Evolutionary conservation across 2,888 invertebrate species (phyloP).

Genomic region (Congeria kusceri): DNA sequence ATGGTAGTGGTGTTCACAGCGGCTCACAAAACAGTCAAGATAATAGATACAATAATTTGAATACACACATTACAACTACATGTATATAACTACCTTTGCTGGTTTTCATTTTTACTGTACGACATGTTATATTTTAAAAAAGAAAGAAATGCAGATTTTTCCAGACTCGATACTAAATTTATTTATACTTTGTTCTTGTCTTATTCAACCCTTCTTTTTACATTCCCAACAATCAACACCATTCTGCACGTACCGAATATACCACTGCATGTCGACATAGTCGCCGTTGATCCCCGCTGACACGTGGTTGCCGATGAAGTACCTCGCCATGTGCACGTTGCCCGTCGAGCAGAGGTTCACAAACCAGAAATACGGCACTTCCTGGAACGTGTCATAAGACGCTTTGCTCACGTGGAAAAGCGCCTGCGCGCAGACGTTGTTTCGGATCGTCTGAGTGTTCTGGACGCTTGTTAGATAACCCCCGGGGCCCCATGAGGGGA

Average conservation of each 20-base stretch:
- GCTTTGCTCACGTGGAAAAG: slow-evolving; percentile 61
- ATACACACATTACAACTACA: no score
- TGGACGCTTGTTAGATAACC: slow-evolving; percentile 64
- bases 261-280: slow-evolving; percentile 61
- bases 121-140: no score
- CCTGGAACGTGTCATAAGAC: slow-evolving; percentile 56
- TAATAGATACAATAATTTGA: no score
- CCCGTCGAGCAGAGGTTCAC: slow-evolving; percentile 62
- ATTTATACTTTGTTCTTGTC: no score
- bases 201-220: no score
- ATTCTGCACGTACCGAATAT: slow-evolving; percentile 41
- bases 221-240: no score
- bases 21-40: no score
- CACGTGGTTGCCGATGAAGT: slow-evolving; percentile 61
- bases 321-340: slow-evolving; percentile 60
- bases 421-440: slow-evolving; percentile 63
- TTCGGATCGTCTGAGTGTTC: slow-evolving; percentile 60
- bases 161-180: no score
- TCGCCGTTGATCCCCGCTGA: slow-evolving; percentile 53
- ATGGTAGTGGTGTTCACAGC: no score
- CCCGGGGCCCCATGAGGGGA: slow-evolving; percentile 64
- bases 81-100: no score
- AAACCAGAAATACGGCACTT: slow-evolving; percentile 62
- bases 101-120: no score
- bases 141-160: no score